These are phyloP conservation scores for Euplagia quadripunctaria DNA, from an alignment of 2,888 invertebrate genomes.

Conservation along the genomic window DNA sequence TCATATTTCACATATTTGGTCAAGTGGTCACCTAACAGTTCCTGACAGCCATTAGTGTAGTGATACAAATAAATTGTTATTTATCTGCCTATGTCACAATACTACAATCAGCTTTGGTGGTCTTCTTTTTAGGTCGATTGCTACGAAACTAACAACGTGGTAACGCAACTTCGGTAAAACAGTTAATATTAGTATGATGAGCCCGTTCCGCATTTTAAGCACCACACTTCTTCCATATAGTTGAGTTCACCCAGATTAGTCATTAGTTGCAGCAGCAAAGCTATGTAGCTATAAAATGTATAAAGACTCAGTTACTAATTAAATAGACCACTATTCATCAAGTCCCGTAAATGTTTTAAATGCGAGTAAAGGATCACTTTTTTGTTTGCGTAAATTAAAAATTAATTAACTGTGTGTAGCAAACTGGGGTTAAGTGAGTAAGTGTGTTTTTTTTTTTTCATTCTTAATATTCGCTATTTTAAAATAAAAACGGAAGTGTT, in stretches of 20 bases:
- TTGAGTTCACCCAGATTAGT: conserved; percentile 14
- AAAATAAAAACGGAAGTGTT: background rate
- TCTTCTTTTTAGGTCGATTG: conserved; percentile 12
- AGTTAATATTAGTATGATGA: conserved; percentile 27
- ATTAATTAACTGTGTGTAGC: background rate
- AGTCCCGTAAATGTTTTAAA: conserved; percentile 6
- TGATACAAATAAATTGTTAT: conserved; percentile 12
- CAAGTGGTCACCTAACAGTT: conserved; percentile 60
- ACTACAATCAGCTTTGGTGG: background rate
- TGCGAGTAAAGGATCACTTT: conserved; percentile 1
- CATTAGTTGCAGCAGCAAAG: conserved; percentile 6
- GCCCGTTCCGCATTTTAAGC: conserved; percentile 29
- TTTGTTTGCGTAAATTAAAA: background rate
- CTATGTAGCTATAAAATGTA: conserved; percentile 19
- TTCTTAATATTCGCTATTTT: background rate
- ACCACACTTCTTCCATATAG: conserved; percentile 17
- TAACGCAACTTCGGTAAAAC: conserved; percentile 25
- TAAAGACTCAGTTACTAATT: conserved; percentile 15
- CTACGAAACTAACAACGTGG: background rate
- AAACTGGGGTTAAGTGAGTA: background rate
- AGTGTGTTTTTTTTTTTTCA: background rate
- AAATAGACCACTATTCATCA: conserved; percentile 10
- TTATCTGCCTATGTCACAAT: conserved; percentile 4
- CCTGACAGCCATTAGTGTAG: conserved; percentile 15
- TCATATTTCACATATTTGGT: conserved; percentile 61